These are phyloP conservation scores for Meloidogyne exigua DNA, from an alignment of 1,140 invertebrate species.

Conservation along the genomic window DNA sequence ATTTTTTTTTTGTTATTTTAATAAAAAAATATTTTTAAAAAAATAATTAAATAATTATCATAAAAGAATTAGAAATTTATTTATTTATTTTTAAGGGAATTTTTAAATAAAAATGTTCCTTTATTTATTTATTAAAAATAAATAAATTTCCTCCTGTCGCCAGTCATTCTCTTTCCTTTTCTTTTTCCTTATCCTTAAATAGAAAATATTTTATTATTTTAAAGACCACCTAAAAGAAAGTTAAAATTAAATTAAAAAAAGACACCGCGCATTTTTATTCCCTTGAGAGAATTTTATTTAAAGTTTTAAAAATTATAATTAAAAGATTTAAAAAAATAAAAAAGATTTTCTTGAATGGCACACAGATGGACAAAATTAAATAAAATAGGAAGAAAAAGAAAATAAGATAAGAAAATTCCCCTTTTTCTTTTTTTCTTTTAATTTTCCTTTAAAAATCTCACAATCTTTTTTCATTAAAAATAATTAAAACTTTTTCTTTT, in stretches of 20 bases:
- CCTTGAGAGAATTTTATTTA: neutral
- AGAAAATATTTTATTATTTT: neutral
- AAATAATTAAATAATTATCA: no score
- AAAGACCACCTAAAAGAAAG: neutral
- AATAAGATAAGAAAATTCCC: neutral
- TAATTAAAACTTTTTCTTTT: neutral
- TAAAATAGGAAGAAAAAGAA: no score
- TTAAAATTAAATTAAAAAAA: constrained; percentile 3
- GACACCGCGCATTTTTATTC: neutral
- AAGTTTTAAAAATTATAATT: neutral
- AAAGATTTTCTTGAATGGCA: constrained; percentile 4
- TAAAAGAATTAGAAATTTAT: no score
- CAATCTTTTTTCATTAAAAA: no score
- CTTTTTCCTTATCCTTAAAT: no score
- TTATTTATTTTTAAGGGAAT: no score
- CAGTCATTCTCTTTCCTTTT: neutral
- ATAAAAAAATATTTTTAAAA: neutral
- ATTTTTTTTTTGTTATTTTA: neutral
- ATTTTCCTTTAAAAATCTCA: no score
- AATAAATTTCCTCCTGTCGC: neutral
- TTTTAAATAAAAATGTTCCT: neutral
- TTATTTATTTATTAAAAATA: neutral
- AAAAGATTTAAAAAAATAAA: neutral
- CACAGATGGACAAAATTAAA: neutral
- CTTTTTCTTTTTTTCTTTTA: neutral